phyloP scores from a whole-genome alignment of 2,113 vertebrate species.

The Herpetotheres cachinnans region DNA sequence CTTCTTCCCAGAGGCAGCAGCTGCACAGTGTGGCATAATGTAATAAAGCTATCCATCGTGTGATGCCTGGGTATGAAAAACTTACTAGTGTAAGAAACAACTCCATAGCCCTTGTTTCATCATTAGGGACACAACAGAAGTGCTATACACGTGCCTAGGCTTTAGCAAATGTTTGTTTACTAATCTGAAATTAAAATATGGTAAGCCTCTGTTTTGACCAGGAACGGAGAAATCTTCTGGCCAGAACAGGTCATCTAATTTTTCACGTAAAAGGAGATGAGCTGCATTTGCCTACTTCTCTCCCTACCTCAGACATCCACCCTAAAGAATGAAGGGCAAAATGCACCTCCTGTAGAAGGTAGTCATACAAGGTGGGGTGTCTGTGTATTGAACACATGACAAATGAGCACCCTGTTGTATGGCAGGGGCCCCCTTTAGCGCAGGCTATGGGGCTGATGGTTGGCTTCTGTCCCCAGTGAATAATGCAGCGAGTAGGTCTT shows the following conservation, averaged over 20 bases:
- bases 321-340: background rate
- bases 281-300: background rate
- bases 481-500: background rate
- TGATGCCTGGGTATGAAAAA: background rate
- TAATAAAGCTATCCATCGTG: background rate
- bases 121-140: background rate
- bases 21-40: background rate
- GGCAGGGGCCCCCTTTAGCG: background rate
- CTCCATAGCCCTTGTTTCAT: background rate
- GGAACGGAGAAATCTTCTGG: background rate
- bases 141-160: accelerated
- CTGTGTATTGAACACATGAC: background rate
- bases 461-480: background rate
- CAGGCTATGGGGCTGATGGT: accelerated
- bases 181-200: background rate
- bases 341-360: background rate
- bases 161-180: background rate
- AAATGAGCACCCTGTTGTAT: background rate
- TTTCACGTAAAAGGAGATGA: background rate
- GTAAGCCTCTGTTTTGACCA: background rate
- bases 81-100: background rate
- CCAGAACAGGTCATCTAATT: background rate
- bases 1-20: background rate
- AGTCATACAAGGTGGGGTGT: background rate
- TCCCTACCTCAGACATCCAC: accelerated